Conservation (phyloP, 37 sponge, comb jelly and placozoan species). For the Geodia barretti region DNA sequence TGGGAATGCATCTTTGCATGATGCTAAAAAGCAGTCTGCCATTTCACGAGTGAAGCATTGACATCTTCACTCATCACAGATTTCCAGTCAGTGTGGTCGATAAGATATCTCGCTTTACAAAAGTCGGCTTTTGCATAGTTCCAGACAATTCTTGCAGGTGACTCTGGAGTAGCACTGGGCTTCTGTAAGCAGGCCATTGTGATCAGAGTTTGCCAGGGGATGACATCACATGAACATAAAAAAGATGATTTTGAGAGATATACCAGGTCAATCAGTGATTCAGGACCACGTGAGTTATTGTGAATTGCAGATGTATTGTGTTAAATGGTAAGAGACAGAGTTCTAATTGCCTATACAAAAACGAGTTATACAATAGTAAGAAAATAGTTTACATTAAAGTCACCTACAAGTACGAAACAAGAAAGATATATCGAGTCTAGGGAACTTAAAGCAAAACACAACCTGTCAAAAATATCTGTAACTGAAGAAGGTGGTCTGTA, state of each 20-base stretch:
- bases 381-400: neutral
- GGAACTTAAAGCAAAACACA: slow-evolving; percentile 7
- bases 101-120: neutral
- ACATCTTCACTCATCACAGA: no score
- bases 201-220: neutral
- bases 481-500: slow-evolving; percentile 26
- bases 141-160: slow-evolving; percentile 1
- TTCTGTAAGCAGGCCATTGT: neutral
- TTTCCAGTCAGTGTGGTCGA: no score
- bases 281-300: neutral
- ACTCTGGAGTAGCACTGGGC: neutral
- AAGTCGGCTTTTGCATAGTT: slow-evolving; percentile 5
- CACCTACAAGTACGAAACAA: neutral
- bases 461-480: slow-evolving; percentile 6
- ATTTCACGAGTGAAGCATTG: no score
- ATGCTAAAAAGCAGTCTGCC: neutral
- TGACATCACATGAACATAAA: neutral
- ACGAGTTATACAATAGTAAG: neutral
- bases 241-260: neutral
- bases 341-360: neutral
- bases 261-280: neutral
- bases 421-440: neutral
- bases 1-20: slow-evolving; percentile 10
- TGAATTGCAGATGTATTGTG: neutral
- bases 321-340: neutral